A percentile compares a stretch with the other conserved stretches of the same genome.
phyloP scores from a whole-genome alignment of 2,888 invertebrate genomes.

The Zygaena filipendulae region DNA sequence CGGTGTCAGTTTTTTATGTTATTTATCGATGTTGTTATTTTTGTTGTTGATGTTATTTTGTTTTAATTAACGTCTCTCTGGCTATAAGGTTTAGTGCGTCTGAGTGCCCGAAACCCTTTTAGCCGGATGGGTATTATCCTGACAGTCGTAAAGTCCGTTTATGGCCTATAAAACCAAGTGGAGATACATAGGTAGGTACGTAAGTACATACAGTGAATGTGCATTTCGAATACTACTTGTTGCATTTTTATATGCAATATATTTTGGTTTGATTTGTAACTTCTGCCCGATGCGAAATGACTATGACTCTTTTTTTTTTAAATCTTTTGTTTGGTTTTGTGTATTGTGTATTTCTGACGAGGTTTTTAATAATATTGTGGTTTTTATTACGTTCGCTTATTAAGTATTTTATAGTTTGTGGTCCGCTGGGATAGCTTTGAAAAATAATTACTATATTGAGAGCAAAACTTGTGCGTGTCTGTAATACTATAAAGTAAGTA shows the following conservation, averaged over 20 bases:
- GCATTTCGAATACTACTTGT: constrained; percentile 62
- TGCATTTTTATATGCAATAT: constrained; percentile 67
- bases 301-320: background rate
- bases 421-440: too few species aligned
- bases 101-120: constrained; percentile 53
- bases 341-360: background rate
- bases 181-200: too few species aligned
- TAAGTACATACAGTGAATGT: constrained; percentile 33
- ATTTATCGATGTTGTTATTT: too few species aligned
- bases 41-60: too few species aligned
- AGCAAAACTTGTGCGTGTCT: too few species aligned
- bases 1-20: too few species aligned
- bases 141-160: constrained; percentile 54
- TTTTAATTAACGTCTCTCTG: constrained; percentile 45
- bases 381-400: too few species aligned
- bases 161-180: constrained; percentile 62
- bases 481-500: too few species aligned
- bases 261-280: constrained; percentile 65
- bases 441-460: too few species aligned
- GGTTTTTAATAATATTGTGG: too few species aligned
- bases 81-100: constrained; percentile 26
- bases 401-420: too few species aligned
- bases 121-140: constrained; percentile 63
- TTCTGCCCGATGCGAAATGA: constrained; percentile 40
- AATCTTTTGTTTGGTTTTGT: background rate